Evolutionary conservation across 2,888 invertebrate species (phyloP), one percentile per base, ranked within the genome.

Genomic region (Papilio protenor): DNA sequence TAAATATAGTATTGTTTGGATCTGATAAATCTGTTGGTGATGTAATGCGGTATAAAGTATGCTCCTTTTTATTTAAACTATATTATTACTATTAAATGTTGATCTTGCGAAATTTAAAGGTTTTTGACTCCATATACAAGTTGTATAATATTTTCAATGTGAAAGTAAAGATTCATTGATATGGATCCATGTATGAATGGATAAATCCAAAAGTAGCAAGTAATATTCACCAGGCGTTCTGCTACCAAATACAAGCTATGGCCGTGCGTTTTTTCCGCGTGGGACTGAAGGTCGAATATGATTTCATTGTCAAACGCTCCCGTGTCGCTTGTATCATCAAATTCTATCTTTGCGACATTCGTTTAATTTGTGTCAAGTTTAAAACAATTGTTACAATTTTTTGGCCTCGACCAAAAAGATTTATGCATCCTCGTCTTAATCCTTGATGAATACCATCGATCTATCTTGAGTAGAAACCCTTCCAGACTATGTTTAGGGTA

Each of bases 281-380:
- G 88, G 91, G 90, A 82, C 87, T 83, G 86, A 83, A 89, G 89
- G 80, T 85, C 87, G 84, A 69, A 81, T 84, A 83, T 86, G 85
- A 87, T 87, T 87, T 87, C 86, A 87, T 86, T 87, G 88, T 82
- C 85, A 82, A 84, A 84, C 79, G 83, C 83, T 86, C 81, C 84
- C 84, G 83, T 87, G 84, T 82, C 82, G 82, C 79, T 84, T 83
- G 85, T 84, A 82, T 82, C 80, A 85, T 82, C 82, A 82, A 87
- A 85, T 86, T 82, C 84, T 82, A 84, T 84, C 83, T 81, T 82
- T 81, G 61, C 79, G 79, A 82, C 77, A 78, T 76, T 85, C 84
- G 84, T 85, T 80, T 86, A 86, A 88, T 72, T 84, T 80, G 81
- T 82, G 79, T 84, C 81, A 83, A 84, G 84, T 84, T 84, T 82